Percentiles rank a stretch among this genome's conserved stretches.
Conservation (phyloP, 2,797 vertebrate genomes). For the Myripristis jacobus region DNA sequence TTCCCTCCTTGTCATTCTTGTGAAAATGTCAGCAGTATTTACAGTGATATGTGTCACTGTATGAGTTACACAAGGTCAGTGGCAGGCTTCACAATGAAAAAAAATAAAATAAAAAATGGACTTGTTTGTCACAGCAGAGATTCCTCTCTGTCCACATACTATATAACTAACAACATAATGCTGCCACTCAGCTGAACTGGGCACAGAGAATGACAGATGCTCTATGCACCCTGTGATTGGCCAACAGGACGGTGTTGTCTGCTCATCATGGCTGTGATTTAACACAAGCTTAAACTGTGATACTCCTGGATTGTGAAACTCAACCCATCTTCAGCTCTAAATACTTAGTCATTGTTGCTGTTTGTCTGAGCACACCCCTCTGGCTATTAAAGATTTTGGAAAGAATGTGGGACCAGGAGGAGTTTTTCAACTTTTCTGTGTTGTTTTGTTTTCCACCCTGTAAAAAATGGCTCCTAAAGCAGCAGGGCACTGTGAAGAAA, state of each 20-base stretch:
- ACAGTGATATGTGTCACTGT: constrained; percentile 1
- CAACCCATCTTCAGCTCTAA: constrained; percentile 39
- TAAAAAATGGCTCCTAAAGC: constrained; percentile 49
- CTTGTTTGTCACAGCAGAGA: background rate
- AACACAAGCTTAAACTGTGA: constrained; percentile 1
- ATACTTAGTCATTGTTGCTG: constrained; percentile 14
- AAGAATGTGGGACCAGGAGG: constrained; percentile 61
- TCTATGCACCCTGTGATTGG: constrained; percentile 18
- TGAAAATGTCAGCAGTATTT: background rate
- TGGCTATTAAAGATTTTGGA: constrained; percentile 45
- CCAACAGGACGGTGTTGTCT: constrained; percentile 10
- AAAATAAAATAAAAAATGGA: background rate
- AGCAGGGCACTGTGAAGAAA: constrained; percentile 34
- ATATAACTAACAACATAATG: background rate
- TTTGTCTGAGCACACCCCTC: constrained; percentile 31
- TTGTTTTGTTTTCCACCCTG: constrained; percentile 64
- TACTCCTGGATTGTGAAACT: constrained; percentile 2
- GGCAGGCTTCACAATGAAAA: constrained; percentile 12
- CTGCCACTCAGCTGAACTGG: background rate
- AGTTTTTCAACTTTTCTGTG: constrained; percentile 40
- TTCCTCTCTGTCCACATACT: background rate
- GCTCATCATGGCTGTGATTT: constrained; percentile 9
- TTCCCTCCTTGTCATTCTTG: background rate
- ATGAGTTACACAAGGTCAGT: constrained; percentile 19
- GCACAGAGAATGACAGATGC: background rate